Conservation (phyloP, 2,113 vertebrate species). For the Chinchilla lanigera region DNA sequence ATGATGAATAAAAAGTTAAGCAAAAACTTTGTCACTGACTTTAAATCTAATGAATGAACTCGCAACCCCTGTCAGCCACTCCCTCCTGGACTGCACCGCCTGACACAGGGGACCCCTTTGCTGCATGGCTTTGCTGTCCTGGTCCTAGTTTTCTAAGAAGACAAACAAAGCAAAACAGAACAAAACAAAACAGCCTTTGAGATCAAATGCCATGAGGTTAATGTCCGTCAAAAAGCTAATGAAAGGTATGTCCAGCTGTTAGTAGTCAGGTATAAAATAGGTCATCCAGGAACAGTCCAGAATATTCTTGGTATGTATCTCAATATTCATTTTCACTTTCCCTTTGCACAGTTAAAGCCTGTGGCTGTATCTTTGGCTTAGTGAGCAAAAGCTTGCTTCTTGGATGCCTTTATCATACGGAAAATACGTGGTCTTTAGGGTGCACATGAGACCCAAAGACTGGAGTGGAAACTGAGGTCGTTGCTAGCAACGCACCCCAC, state of each 20-base stretch:
- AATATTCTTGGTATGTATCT: background rate
- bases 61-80: background rate
- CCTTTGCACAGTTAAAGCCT: background rate
- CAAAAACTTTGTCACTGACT: constrained; percentile 60
- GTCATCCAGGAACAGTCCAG: background rate
- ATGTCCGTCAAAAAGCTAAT: background rate
- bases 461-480: background rate
- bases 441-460: background rate
- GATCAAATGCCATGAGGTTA: background rate
- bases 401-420: constrained; percentile 30
- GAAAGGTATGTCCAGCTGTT: background rate
- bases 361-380: background rate
- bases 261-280: background rate
- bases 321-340: background rate
- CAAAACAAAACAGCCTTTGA: background rate
- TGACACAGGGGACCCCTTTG: background rate
- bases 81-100: background rate
- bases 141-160: background rate
- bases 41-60: constrained; percentile 44
- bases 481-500: background rate
- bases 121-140: background rate
- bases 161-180: background rate
- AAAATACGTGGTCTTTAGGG: background rate
- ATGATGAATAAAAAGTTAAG: constrained; percentile 89
- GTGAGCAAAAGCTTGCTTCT: background rate